Evolutionary conservation across 2,113 vertebrate species (phyloP).

Genomic region (Myocastor coypus): DNA sequence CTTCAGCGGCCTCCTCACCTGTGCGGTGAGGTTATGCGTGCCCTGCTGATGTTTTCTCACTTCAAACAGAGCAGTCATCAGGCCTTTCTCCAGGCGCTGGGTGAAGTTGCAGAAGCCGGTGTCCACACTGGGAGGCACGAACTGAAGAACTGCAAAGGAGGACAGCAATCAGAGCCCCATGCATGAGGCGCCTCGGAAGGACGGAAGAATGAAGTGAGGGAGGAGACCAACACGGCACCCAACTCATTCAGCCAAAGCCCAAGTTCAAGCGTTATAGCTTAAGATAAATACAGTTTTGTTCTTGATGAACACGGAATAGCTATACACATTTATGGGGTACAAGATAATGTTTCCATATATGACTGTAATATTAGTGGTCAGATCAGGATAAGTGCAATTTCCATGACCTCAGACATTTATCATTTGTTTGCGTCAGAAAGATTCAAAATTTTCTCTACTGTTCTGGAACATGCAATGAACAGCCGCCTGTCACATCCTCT

Average conservation of each 20-base stretch:
- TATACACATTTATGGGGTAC: background rate
- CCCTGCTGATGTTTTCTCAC: constrained; percentile 89
- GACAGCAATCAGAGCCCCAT: background rate
- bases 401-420: background rate
- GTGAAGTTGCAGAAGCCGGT: constrained; percentile 95
- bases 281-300: background rate
- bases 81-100: constrained; percentile 93
- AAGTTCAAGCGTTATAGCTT: background rate
- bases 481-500: background rate
- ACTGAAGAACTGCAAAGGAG: constrained; percentile 93
- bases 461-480: background rate
- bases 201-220: background rate
- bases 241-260: accelerated
- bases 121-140: constrained; percentile 94
- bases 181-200: accelerated
- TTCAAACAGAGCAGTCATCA: constrained; percentile 92
- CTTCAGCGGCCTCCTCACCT: constrained; percentile 86
- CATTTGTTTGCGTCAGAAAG: background rate
- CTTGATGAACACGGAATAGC: background rate
- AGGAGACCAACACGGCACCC: accelerated
- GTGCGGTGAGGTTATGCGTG: constrained; percentile 93
- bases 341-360: background rate
- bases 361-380: background rate
- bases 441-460: background rate
- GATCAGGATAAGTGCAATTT: background rate